Evolutionary conservation across 2,113 vertebrate genomes (phyloP), one percentile per base, ranked within the genome.

Genomic region (Erythrocercus mccallii): DNA sequence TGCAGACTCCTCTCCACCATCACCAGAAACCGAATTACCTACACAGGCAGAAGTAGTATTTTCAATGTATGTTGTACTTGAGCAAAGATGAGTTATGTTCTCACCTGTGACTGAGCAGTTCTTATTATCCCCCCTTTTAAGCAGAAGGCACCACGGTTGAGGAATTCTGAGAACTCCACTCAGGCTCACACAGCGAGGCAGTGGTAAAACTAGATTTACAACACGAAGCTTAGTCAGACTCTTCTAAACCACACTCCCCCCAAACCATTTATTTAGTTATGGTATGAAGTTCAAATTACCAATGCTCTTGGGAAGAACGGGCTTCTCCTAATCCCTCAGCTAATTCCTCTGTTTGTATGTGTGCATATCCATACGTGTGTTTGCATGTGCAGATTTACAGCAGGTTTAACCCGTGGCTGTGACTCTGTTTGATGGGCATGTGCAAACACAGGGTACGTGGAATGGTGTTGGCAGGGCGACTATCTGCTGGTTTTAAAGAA

Each of bases 131-230:
- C 27, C 53, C n/a, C 50, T 54, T 42, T 70, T 27, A 66, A 81
- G 86, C 48, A 73, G 57, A 86, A 92, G 21, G 38, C 45, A 44
- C 51, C 66, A 17, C 6, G 33, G 27, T 6, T 65, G 58, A 83
- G 33, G 35, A 68, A 74, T 71, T 60, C 72, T 16, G 60, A 71
- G 79, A n/a, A 31, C 54, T 68, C 28, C 25, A 10, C 66, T 74
- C 56, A 35, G 62, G 58, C 73, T 93, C 51, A 66, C 47, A 33
- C 20, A 23, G 30, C 6, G 6, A 72, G 48, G 86, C 90, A 86
- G 76, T 53, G 23, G 88, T 27, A 90, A 88, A 92, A 94, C 85
- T 83, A 40, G 94, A 90, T 71, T 71, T 68, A 92, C 88, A 90
- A 37, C 90, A 22, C 11, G 33, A 60, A 83, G 64, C 47, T 88